Evolutionary conservation across 1,140 invertebrate genomes (phyloP), one percentile per base, ranked within the genome.

Genomic region (Neodiprion pinetum): DNA sequence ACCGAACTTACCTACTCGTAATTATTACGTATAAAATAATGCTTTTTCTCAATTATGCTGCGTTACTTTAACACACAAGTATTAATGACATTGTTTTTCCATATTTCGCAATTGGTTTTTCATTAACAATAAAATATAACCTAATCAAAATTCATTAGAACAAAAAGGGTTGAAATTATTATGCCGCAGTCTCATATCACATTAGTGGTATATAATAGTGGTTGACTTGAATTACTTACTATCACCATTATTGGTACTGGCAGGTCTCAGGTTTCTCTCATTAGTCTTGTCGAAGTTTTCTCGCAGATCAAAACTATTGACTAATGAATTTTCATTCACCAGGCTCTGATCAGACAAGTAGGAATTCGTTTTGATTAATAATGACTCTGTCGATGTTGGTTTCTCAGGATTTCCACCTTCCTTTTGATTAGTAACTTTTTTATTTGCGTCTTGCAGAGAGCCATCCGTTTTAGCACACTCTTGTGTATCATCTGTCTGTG

Each of bases 301-400:
- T 67, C 48, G 7, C 72, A 68, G n/a, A 70, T 61, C 28, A 70
- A 12, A 53, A 53, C 1, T 53, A 10, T 53, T 53, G 67, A 80
- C 72, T 48, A 82, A 75, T 53, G 79, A 77, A 76, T 80, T 74
- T 21, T 72, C 66, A 9, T 85, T 79, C 7, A 67, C 70, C 40
- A 84, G 77, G 76, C 65, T 71, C 61, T 85, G 81, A 48, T 82
- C 74, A 0, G 83, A 84, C 21, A 86, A 75, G 74, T 80, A 83
- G n/a, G 72, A 61, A 69, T 81, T 83, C 5, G 81, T 80, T 77
- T 83, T 85, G 48, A 86, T 87, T 28, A 82, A 75, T 9, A 72
- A 71, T 67, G 71, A 53, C 53, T 70, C 72, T 47, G 72, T 74
- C 11, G 53, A 11, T 21, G 17, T 21, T 21, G 17, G 17, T 21